These are phyloP conservation scores for Neomorphus geoffroyi DNA, from an alignment of 2,797 vertebrate genomes.

Conservation along the genomic window DNA sequence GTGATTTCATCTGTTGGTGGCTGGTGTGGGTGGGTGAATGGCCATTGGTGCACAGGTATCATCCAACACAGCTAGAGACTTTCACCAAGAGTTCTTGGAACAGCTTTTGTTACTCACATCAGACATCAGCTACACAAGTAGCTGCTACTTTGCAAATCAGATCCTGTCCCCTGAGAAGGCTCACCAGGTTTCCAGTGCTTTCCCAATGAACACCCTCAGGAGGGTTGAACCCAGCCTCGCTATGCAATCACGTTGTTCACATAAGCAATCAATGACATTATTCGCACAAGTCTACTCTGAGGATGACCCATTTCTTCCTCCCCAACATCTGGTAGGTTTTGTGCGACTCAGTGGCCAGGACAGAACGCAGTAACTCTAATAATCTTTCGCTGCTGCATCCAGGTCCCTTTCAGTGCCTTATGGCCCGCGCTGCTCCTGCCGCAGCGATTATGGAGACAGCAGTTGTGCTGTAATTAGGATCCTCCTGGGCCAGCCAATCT, in stretches of 20 bases:
- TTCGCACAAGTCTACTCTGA: not conserved
- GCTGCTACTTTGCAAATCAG: not conserved
- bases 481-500: conserved; percentile 73
- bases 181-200: not conserved
- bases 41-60: not conserved
- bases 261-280: not conserved
- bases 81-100: not conserved
- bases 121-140: not conserved
- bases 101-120: not conserved
- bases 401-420: conserved; percentile 55
- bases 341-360: not conserved
- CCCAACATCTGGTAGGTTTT: conserved; percentile 64
- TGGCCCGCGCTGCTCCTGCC: conserved; percentile 58
- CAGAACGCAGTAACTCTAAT: conserved; percentile 12
- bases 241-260: not conserved
- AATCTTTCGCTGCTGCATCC: conserved; percentile 46
- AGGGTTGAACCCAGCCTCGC: not conserved
- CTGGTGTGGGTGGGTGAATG: not conserved
- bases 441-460: conserved; percentile 68
- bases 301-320: conserved; percentile 43
- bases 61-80: not conserved
- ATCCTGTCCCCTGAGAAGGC: not conserved
- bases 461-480: conserved; percentile 73
- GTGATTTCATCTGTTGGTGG: not conserved
- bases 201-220: not conserved